A percentile compares a stretch with the other conserved stretches of the same genome.
Evolutionary conservation across 2,113 vertebrate genomes (phyloP).

Genomic region (Myotis lucifugus): DNA sequence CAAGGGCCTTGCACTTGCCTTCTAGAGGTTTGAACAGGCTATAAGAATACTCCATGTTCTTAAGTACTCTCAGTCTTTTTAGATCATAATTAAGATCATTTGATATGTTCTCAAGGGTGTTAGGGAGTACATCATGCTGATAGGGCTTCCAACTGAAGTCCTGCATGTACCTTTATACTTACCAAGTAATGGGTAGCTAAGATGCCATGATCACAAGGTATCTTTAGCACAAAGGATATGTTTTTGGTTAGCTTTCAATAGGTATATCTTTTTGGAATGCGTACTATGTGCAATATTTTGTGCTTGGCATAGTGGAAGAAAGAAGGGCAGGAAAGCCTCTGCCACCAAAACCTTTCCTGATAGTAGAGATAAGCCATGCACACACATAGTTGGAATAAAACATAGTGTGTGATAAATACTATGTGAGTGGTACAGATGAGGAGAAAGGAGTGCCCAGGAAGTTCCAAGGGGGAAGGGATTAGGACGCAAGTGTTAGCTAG

Average conservation of each 20-base stretch:
- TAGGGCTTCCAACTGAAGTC: conserved; percentile 52
- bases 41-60: conserved; percentile 9
- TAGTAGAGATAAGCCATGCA: background rate
- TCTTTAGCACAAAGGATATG: conserved; percentile 37
- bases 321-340: background rate
- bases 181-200: conserved; percentile 17
- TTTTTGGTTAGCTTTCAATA: background rate
- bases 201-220: conserved; percentile 67
- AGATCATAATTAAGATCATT: conserved; percentile 59
- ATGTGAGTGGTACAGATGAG: background rate
- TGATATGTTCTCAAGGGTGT: conserved; percentile 62
- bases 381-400: background rate
- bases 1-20: conserved; percentile 55
- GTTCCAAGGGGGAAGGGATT: conserved; percentile 5
- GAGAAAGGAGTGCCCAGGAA: background rate
- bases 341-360: background rate
- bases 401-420: background rate
- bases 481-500: background rate
- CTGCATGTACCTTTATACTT: conserved; percentile 44
- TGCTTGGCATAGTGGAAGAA: background rate
- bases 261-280: background rate
- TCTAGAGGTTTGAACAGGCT: conserved; percentile 36
- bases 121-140: background rate
- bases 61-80: conserved; percentile 30
- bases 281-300: background rate